phyloP scores from a whole-genome alignment of 2,797 vertebrate species.

The Syngnathus acus region DNA sequence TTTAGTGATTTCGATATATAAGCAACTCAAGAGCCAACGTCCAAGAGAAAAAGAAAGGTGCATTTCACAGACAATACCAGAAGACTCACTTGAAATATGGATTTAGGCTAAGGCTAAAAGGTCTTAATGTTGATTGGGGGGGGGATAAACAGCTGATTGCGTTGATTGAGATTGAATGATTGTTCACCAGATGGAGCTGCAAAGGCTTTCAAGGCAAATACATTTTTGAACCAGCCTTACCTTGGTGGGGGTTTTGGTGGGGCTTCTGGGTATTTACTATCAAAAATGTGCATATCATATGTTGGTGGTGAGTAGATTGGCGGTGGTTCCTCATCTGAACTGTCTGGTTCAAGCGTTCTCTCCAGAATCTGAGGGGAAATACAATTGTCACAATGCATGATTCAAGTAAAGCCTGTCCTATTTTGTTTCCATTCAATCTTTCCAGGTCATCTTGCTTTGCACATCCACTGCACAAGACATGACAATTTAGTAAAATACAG shows the following conservation, averaged over 20 bases:
- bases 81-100: too few species aligned
- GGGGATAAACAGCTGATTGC: too few species aligned
- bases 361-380: conserved; percentile 77
- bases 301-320: conserved; percentile 91
- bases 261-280: conserved; percentile 74
- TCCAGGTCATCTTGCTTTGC: neutral
- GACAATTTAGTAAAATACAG: too few species aligned
- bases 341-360: conserved; percentile 90
- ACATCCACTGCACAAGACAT: neutral
- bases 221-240: conserved; percentile 50
- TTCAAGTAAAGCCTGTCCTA: neutral
- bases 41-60: too few species aligned
- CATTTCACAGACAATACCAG: too few species aligned
- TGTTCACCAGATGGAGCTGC: neutral
- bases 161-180: neutral
- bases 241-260: conserved; percentile 80
- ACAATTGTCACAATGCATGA: neutral
- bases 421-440: neutral
- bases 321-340: conserved; percentile 93
- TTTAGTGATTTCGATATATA: too few species aligned
- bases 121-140: too few species aligned
- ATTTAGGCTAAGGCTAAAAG: too few species aligned
- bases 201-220: neutral
- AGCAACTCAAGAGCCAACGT: too few species aligned
- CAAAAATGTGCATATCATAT: conserved; percentile 81